These are phyloP conservation scores for Cyclopterus lumpus DNA, from an alignment of 2,797 vertebrate genomes.

Conservation along the genomic window DNA sequence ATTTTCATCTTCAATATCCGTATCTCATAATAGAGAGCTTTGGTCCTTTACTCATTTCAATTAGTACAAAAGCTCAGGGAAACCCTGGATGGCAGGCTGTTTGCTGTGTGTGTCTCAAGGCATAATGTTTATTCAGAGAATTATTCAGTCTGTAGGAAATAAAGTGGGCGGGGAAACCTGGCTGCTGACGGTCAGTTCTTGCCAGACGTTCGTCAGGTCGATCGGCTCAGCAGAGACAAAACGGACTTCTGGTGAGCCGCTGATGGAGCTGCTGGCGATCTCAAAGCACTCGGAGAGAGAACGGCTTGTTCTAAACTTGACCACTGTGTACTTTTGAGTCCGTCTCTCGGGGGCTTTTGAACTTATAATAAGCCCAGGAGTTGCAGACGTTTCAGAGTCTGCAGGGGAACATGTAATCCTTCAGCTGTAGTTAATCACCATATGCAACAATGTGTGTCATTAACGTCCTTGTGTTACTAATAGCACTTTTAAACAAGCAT, in stretches of 20 bases:
- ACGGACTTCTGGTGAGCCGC: conserved; percentile 40
- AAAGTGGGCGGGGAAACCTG: conserved; percentile 58
- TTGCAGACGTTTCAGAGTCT: conserved; percentile 38
- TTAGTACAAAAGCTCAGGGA: conserved; percentile 5
- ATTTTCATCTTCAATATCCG: not conserved
- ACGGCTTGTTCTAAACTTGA: conserved; percentile 43
- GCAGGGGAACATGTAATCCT: conserved; percentile 25
- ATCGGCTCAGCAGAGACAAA: conserved; percentile 45
- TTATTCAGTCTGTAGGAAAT: conserved; percentile 41
- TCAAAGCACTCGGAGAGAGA: conserved; percentile 20
- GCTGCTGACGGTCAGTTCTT: conserved; percentile 39
- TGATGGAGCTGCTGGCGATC: conserved; percentile 38
- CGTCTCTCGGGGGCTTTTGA: conserved; percentile 30
- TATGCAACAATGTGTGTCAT: conserved; percentile 5
- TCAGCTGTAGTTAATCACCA: conserved; percentile 36
- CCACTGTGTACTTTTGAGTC: conserved; percentile 32
- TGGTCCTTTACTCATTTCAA: not conserved
- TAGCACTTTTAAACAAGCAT: conserved; percentile 4
- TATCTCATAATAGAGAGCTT: not conserved
- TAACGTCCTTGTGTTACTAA: conserved; percentile 17
- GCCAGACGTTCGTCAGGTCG: conserved; percentile 59
- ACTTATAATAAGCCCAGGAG: conserved; percentile 52
- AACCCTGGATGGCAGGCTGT: conserved; percentile 27
- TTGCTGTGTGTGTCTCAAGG: conserved; percentile 26
- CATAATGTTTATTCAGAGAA: conserved; percentile 48